Percentiles rank a stretch among this genome's conserved stretches.
Evolutionary conservation across 2,797 vertebrate genomes (phyloP).

Genomic region (Cynodonichthys magdalenae): DNA sequence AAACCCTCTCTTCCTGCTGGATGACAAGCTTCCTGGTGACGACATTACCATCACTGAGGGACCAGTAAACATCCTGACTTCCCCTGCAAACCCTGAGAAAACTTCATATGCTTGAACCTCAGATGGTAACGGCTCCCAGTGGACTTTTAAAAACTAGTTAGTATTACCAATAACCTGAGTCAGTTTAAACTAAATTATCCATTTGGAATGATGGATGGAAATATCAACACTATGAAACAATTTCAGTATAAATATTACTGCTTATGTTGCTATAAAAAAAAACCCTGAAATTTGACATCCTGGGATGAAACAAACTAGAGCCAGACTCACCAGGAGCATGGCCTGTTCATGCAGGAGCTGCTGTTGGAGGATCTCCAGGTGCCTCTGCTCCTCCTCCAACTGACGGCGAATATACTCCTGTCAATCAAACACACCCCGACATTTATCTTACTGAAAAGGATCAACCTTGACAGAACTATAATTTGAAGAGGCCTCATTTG

Average conservation of each 20-base stretch:
- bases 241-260: background rate
- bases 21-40: slow-evolving; percentile 60
- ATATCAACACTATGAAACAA: slow-evolving; percentile 3
- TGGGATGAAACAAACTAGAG: background rate
- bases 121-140: slow-evolving; percentile 28
- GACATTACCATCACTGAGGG: slow-evolving; percentile 41
- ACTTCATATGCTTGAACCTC: slow-evolving; percentile 22
- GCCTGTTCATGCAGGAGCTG: slow-evolving; percentile 99
- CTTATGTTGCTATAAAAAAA: background rate
- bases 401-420: slow-evolving; percentile 99
- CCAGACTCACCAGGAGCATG: slow-evolving; percentile 92
- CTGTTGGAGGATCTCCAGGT: slow-evolving; percentile 98
- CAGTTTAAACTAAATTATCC: slow-evolving; percentile 22
- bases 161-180: slow-evolving; percentile 16
- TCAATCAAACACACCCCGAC: slow-evolving; percentile 71
- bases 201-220: slow-evolving; percentile 20
- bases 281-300: background rate
- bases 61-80: slow-evolving; percentile 54
- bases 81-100: slow-evolving; percentile 20
- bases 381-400: slow-evolving; percentile 98
- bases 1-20: slow-evolving; percentile 52
- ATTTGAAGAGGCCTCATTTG: no score
- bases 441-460: slow-evolving; percentile 78
- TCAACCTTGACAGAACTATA: background rate
- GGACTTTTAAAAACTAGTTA: slow-evolving; percentile 31